Percentiles rank a stretch among this genome's conserved stretches.
These are phyloP conservation scores for Microtus ochrogaster DNA, from an alignment of 2,113 vertebrate species.

Conservation along the genomic window DNA sequence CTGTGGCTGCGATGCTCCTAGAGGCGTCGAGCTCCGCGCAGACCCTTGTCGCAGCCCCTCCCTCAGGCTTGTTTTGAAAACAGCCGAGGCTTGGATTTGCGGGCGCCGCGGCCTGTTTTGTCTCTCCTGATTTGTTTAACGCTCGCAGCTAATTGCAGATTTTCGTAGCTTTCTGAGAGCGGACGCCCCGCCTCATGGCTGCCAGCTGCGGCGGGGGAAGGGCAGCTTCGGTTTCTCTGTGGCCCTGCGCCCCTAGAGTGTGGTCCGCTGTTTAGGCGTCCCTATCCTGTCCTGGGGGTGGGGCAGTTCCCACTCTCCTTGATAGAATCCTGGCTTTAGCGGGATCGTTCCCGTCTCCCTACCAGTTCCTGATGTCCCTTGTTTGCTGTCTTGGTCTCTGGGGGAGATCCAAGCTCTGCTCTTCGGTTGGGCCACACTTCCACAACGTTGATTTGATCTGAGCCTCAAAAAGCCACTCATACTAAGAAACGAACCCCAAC, in stretches of 20 bases:
- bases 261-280: neutral
- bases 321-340: neutral
- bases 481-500: neutral
- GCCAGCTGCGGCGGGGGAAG: constrained; percentile 63
- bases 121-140: constrained; percentile 65
- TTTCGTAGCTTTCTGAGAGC: constrained; percentile 37
- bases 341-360: rapidly evolving
- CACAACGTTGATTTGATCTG: neutral
- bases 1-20: neutral
- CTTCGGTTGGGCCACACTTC: too few species aligned
- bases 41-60: neutral
- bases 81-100: constrained; percentile 33
- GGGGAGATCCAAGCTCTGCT: neutral
- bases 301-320: neutral
- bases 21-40: neutral
- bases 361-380: neutral
- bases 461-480: neutral
- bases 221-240: neutral
- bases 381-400: neutral
- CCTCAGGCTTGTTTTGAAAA: constrained; percentile 56
- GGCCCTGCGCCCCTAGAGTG: neutral
- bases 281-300: neutral
- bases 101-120: constrained; percentile 33
- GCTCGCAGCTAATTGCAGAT: constrained; percentile 66
- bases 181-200: neutral